phyloP scores from a whole-genome alignment of 2,797 vertebrate genomes.

The Acropternis orthonyx region DNA sequence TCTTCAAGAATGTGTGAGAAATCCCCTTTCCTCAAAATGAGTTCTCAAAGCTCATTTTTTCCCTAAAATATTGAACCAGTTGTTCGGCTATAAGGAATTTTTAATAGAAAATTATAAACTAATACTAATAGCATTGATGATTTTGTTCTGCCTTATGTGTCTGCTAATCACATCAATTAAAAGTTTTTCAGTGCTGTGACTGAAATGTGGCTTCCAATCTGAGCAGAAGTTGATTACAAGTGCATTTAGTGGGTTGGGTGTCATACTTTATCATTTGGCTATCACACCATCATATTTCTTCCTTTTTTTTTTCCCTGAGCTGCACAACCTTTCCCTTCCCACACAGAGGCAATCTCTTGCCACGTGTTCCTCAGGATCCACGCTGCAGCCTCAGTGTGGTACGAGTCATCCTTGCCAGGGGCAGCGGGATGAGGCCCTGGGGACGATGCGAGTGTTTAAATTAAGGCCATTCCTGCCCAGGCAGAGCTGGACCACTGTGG shows the following conservation, averaged over 20 bases:
- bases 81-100: not conserved
- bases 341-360: not conserved
- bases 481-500: not conserved
- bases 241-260: not conserved
- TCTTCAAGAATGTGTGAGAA: not conserved
- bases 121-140: not conserved
- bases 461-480: not conserved
- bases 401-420: not conserved
- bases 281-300: not conserved
- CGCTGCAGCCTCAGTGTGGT: accelerated
- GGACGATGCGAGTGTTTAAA: not conserved
- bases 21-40: not conserved
- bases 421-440: not conserved
- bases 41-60: not conserved
- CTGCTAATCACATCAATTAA: not conserved
- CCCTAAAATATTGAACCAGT: not conserved
- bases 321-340: not conserved
- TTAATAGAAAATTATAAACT: not conserved
- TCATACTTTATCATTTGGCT: not conserved
- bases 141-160: not conserved
- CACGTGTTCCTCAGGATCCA: not conserved
- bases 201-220: not conserved
- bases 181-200: not conserved
- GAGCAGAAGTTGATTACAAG: not conserved
- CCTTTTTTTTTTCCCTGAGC: not conserved